These are phyloP conservation scores for Cheirogaleus medius DNA, from an alignment of 2,113 vertebrate species.

Conservation along the genomic window DNA sequence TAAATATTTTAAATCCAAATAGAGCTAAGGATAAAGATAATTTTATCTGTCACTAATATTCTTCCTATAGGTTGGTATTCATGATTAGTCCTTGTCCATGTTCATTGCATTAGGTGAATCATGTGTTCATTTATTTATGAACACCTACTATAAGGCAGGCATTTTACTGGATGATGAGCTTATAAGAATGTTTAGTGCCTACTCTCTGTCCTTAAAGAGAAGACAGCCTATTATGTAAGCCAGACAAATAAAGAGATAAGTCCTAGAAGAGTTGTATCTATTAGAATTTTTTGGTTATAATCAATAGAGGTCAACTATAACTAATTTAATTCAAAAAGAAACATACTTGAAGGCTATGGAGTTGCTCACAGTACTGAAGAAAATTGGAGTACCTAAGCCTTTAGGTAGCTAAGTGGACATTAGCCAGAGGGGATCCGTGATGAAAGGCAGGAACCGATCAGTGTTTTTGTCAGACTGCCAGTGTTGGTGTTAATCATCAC, in stretches of 20 bases:
- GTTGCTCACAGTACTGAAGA: not conserved
- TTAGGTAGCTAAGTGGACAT: not conserved
- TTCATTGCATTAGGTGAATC: not conserved
- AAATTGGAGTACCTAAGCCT: slow-evolving; percentile 23
- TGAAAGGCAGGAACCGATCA: not conserved
- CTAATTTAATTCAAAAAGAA: slow-evolving; percentile 47
- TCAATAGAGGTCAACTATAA: slow-evolving; percentile 43
- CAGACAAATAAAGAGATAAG: not conserved
- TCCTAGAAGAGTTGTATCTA: not conserved
- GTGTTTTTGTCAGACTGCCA: not conserved
- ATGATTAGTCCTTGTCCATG: not conserved
- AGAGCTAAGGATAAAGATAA: not conserved
- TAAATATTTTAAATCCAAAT: not conserved
- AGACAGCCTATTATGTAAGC: not conserved
- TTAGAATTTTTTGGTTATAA: not conserved
- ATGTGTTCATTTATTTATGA: not conserved
- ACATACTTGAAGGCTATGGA: not conserved
- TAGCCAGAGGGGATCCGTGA: not conserved
- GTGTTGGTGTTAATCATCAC: not conserved
- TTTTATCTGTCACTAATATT: not conserved
- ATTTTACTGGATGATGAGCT: not conserved
- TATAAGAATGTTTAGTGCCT: not conserved
- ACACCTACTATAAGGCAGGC: not conserved
- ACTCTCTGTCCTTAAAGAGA: not conserved
- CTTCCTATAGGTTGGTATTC: not conserved